Conservation (phyloP, 2,113 vertebrate genomes). For the Thamnophis sirtalis region DNA sequence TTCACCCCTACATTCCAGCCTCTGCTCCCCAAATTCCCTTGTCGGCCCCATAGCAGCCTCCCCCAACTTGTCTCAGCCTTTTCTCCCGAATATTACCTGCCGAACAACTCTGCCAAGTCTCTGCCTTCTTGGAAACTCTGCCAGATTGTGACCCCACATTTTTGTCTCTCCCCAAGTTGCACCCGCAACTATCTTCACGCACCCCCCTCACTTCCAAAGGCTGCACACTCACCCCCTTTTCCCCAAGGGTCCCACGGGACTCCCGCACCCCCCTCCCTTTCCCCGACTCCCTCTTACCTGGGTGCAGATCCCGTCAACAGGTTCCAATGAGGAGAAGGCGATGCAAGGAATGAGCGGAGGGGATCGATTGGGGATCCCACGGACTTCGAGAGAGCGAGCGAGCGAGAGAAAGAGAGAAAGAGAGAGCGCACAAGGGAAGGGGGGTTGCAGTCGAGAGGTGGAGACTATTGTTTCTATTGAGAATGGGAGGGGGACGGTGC, state of each 20-base stretch:
- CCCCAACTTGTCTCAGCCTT: neutral
- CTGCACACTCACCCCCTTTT: neutral
- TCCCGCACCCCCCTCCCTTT: neutral
- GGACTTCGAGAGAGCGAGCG: conserved; percentile 5
- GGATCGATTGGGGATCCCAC: conserved; percentile 24
- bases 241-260: neutral
- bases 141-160: neutral
- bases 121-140: conserved; percentile 10
- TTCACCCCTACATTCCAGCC: neutral
- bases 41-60: neutral
- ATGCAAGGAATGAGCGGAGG: neutral
- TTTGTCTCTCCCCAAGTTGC: neutral
- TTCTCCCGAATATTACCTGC: neutral
- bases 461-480: conserved; percentile 20
- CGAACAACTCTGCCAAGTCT: conserved; percentile 7
- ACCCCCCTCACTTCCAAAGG: neutral
- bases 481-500: conserved; percentile 10
- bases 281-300: conserved; percentile 6
- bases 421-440: neutral
- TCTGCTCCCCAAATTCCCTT: neutral
- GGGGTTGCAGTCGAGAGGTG: conserved; percentile 30
- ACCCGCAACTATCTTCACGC: neutral
- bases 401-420: neutral
- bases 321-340: neutral
- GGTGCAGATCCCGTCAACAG: conserved; percentile 22